Evolutionary conservation across 2,888 invertebrate genomes (phyloP), one percentile per base, ranked within the genome.

Genomic region (Drosophila siamana): DNA sequence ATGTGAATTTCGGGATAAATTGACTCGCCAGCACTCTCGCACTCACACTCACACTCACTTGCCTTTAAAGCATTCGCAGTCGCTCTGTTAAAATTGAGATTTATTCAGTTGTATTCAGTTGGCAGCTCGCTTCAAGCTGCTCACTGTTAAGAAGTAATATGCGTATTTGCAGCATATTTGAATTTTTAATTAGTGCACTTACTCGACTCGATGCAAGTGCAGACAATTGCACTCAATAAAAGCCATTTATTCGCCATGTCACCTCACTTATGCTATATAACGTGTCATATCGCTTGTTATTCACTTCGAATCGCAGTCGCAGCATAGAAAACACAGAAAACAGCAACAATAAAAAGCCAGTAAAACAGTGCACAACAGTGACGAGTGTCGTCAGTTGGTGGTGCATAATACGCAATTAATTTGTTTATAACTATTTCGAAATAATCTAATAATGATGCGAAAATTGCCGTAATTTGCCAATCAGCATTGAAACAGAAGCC

Each of bases 381-480:
- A 15, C 26, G 51, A 41, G 68, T 56, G 69, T 13, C 68, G 69
- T 13, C 68, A 46, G 46, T 22, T 46, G 28, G 28, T 38, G 28
- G 38, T 66, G 59, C 74, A 72, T 75, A 74, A 79, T 87, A 36
- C 52, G 65, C 76, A 86, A 87, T 85, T 88, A 86, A 85, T 86
- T 86, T 86, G 86, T 72, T 85, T 73, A 76, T 85, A 85, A 81
- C 87, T 86, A 88, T 77, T 86, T 74, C 41, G 62, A 86, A 86
- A 86, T 86, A 88, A 86, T 86, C 89, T 79, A 86, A 86, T 86
- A 85, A 85, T 87, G 68, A 69, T 71, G 70, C 66, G 62, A 68
- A 87, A 88, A 86, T 86, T 88, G 89, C 79, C 41, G 89, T 86
- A 86, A 86, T 86, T 86, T 86, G 85, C 85, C 85, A 86, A 86